Percentiles rank a stretch among this genome's conserved stretches.
These are phyloP conservation scores for Rhinopithecus roxellana DNA, from an alignment of 2,113 vertebrate species.

Conservation along the genomic window DNA sequence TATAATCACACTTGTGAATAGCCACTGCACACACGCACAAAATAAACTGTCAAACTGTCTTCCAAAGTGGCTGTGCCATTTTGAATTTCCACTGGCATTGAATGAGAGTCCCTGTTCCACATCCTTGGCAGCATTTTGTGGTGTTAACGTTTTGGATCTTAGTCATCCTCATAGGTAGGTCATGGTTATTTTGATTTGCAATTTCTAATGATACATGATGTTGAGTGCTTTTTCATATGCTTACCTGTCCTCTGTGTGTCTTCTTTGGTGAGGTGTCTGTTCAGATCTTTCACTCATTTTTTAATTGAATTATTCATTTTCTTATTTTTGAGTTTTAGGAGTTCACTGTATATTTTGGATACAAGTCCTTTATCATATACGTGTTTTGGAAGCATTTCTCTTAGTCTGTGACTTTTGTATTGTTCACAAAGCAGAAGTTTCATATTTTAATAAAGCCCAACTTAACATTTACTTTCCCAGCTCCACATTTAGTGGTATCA, in stretches of 20 bases:
- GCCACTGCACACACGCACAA: neutral
- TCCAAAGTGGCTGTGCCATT: neutral
- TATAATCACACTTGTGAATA: neutral
- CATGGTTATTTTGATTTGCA: neutral
- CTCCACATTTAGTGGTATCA: neutral
- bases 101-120: neutral
- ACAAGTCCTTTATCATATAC: neutral
- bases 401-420: neutral
- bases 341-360: neutral
- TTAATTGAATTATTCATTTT: neutral
- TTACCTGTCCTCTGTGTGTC: neutral
- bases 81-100: neutral
- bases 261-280: neutral
- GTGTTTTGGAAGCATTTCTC: neutral
- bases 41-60: neutral
- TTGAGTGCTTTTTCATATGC: neutral
- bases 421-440: neutral
- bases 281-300: neutral
- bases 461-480: neutral
- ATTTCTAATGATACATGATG: neutral
- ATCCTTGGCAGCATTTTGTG: neutral
- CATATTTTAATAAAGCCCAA: neutral
- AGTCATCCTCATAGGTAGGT: neutral
- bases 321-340: neutral
- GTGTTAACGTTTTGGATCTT: neutral